Evolutionary conservation across 1,140 invertebrate genomes (phyloP), one percentile per base, ranked within the genome.

Genomic region (Pogonomyrmex californicus): DNA sequence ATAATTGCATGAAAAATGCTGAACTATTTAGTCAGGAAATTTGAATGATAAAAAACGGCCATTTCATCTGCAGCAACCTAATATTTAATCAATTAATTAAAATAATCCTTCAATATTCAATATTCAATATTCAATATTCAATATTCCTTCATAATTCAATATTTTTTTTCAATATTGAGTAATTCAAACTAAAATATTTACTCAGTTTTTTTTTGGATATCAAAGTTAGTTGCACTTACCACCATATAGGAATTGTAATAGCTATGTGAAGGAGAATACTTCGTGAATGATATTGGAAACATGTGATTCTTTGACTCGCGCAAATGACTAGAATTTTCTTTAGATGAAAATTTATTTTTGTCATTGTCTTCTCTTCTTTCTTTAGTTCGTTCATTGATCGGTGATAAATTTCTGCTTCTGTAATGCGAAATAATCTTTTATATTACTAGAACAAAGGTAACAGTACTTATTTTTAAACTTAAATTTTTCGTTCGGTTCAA

Each of bases 161-260:
- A n/a, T n/a, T 36, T 5, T 9, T 51, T 73, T 51, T 36, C 4
- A 36, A 71, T 9, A 36, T 54, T 9, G 9, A 66, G 17, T 2
- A 5, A 71, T 49, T 70, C 12, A 17, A 71, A 49, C 7, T 10
- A 71, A 36, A 9, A 23, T 14, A 1, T 36, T 54, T 36, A 68
- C n/a, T 70, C 14, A 70, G 10, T 54, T 73, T 73, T 30, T 41
- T 68, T 66, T 17, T 41, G 4, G 0, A 47, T 10, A 68, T 73
- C 17, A 54, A 56, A 33, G 3, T 23, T 73, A 51, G 17, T 1
- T 30, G 36, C 4, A 38, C 49, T 54, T 73, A n/a, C n/a, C n/a
- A 73, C 70, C 4, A 51, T 5, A n/a, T 41, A 44, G n/a, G n/a
- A 1, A 1, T 23, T 36, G 9, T 56, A 23, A 10, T n/a, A n/a